These are phyloP conservation scores for Paragorgia papillata DNA, from an alignment of 92 coral and sea anemone genomes.

Conservation along the genomic window DNA sequence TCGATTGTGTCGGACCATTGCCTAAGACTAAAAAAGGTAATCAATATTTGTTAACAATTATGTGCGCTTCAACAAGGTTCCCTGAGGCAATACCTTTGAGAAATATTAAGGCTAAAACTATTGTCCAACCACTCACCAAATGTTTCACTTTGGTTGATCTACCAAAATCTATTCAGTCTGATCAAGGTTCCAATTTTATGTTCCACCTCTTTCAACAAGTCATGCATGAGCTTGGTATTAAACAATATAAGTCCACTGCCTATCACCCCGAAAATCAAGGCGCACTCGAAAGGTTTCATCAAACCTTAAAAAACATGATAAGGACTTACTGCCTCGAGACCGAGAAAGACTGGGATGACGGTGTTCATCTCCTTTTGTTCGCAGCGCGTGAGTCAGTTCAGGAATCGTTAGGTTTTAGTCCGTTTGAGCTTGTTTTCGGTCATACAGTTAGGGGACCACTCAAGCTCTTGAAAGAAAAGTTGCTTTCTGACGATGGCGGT, in stretches of 20 bases:
- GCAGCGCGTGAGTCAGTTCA: constrained; percentile 56
- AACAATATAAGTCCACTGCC: no score
- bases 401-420: constrained; percentile 66
- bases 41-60: constrained; percentile 65
- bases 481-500: no score
- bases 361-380: no score
- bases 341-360: constrained; percentile 59
- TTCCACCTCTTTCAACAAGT: constrained; percentile 67
- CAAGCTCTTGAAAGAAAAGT: constrained; percentile 62
- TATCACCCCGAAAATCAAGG: no score
- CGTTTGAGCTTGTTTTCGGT: constrained; percentile 63
- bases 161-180: constrained; percentile 57
- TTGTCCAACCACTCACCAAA: constrained; percentile 56
- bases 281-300: no score
- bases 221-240: constrained; percentile 69
- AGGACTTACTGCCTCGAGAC: constrained; percentile 44
- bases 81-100: no score
- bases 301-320: constrained; percentile 57
- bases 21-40: constrained; percentile 60
- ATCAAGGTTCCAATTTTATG: constrained; percentile 73
- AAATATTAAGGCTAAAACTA: constrained; percentile 58
- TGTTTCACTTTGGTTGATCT: constrained; percentile 60
- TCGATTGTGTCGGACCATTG: constrained; percentile 61
- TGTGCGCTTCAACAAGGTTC: no score
- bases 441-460: constrained; percentile 64